Evolutionary conservation across 2,888 invertebrate species (phyloP), one percentile per base, ranked within the genome.

Genomic region (Buathra laborator): DNA sequence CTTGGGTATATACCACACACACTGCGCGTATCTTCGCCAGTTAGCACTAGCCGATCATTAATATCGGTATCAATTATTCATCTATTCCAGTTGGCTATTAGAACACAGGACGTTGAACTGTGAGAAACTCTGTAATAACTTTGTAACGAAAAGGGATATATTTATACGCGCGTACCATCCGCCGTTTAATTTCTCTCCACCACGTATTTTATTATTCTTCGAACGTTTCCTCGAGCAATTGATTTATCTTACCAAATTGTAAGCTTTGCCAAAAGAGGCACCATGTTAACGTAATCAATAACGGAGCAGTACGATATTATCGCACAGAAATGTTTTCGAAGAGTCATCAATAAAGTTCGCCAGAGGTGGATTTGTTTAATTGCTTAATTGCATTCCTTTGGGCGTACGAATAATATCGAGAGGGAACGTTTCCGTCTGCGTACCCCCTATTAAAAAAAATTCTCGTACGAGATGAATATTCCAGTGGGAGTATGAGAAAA

Each of bases 371-470:
- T 92, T 92, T 92, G 91, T 92, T 93, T 93, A 93, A 93, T 93
- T 93, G 94, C 94, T 94, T 94, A 95, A 95, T 95, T 95, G 94
- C 94, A 94, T 81, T 83, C 89, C 90, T 83, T 76, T 88, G 89
- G 90, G 5, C 62, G 32, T 14, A 7, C 14, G 6, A 32, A 29
- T 62, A 74, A 56, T 79, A 78, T 68, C 59, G 59, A 56, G 71
- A 68, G 81, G 56, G 19, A 44, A 16, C n/a, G 64, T 46, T 32
- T 19, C 59, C n/a, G 48, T 37, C 7, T 62, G 62, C 46, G 64
- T 44, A 43, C 16, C 19, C 53, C 53, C 46, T 67, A 59, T 75
- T 29, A 48, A 56, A 68, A 75, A 68, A 67, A 24, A 16, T 64
- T 10, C 62, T 46, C 44, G 19, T 74, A 44, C 16, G 32, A 64